Evolutionary conservation across 2,797 vertebrate genomes (phyloP).

Genomic region (Brachyrhaphis roseni): DNA sequence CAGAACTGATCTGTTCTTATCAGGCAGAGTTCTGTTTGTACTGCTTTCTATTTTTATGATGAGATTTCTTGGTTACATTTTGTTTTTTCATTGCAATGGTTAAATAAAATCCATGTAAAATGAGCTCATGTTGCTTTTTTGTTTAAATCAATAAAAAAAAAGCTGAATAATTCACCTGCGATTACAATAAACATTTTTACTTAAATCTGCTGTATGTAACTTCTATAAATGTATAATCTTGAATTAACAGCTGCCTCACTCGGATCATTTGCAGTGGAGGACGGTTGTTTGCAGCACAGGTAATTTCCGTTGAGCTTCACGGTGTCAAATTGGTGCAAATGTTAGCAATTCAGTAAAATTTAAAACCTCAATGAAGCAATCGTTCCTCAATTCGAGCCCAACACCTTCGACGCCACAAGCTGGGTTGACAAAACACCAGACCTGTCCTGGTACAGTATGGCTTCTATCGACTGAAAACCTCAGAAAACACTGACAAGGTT

Average conservation of each 20-base stretch:
- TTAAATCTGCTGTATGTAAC: background rate
- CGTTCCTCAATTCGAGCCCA: too few relatives aligned
- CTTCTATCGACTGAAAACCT: background rate
- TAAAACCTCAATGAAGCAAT: too few relatives aligned
- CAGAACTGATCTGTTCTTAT: conserved; percentile 15
- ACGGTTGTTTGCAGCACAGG: too few relatives aligned
- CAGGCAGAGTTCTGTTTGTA: conserved; percentile 46
- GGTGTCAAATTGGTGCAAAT: too few relatives aligned
- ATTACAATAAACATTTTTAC: background rate
- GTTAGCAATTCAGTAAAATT: too few relatives aligned
- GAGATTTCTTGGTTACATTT: conserved; percentile 60
- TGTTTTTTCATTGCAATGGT: conserved; percentile 76
- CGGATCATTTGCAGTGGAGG: too few relatives aligned
- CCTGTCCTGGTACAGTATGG: too few relatives aligned
- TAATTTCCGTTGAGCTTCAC: too few relatives aligned
- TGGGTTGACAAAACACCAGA: too few relatives aligned
- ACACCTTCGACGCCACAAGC: too few relatives aligned
- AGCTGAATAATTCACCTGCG: background rate
- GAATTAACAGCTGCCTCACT: too few relatives aligned
- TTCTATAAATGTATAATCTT: background rate
- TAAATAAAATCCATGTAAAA: conserved; percentile 79
- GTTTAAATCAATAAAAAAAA: background rate
- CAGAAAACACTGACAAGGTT: background rate
- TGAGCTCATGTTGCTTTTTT: conserved; percentile 9
- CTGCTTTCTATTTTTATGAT: conserved; percentile 40